Evolutionary conservation across 2,113 vertebrate species (phyloP), one percentile per base, ranked within the genome.

Genomic region (Microcebus tavaratra): DNA sequence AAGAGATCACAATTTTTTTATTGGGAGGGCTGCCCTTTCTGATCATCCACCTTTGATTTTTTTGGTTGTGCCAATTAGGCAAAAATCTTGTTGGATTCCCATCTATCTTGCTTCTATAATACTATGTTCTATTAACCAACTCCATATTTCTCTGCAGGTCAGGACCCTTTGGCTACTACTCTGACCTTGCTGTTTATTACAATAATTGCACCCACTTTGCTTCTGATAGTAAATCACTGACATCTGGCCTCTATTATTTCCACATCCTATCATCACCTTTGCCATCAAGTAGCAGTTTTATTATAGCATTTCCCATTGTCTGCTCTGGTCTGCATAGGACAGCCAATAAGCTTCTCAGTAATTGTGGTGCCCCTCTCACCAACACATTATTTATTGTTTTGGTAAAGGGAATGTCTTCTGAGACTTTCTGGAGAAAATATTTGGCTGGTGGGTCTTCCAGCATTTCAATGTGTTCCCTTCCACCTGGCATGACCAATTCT

Each of bases 221-320:
- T 75, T n/a, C 50, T 85, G 53, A 36, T 25, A 87, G 36, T 87
- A 89, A 92, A 87, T 90, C 31, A 79, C 42, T 95, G 42, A 50
- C 61, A 92, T 89, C 55, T 91, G 68, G 25, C 18, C 50, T 95
- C 48, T 73, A 80, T 89, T 95, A 94, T 79, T 94, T 90, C 68
- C 48, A 94, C 68, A 90, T 92, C 83, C 61, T 95, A 39, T 92
- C 61, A 67, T 86, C 57, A 61, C 67, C 48, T 96, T 91, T 92
- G 81, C 63, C 86, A 84, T 83, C 55, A 96, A 95, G 83, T 92
- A 95, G 42, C 31, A 20, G 39, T 92, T 95, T 88, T 92, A 79
- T 79, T 85, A 57, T 0, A 57, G 67, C 48, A 75, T 92, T 89
- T 95, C 48, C 79, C 93, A 95, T n/a, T 70, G 25, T 88, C 72